Base-by-base conservation (phyloP, 2,113 vertebrate species). In the Zosterops pallidus region DNA sequence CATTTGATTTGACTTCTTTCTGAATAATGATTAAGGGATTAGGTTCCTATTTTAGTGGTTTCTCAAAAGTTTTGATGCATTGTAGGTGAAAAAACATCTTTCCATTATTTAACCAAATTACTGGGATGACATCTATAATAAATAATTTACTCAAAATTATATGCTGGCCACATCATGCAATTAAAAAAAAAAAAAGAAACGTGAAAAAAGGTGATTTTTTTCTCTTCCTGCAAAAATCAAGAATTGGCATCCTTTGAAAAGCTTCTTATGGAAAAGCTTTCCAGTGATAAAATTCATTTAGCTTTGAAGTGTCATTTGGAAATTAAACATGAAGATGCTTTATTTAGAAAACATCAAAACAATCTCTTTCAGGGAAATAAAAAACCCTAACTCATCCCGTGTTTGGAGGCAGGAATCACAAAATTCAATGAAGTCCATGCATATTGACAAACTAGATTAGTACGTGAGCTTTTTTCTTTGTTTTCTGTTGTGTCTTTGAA, bases 321-420 rank as follows among this genome's bases (percentile, higher is more conserved):
- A 95, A 95, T 96, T 94, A 94, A 93, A 93, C 75, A 70, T 80
- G 71, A 83, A 92, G 72, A 86, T 71, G 37, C 52, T 95, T 95
- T 94, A 84, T 94, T 96, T 96, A 89, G 95, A 92, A 94, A 94
- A 92, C 81, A 89, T 95, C 81, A 91, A 92, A 94, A 94, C 83
- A 82, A 60, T 86, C 55, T 88, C 59, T 91, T 89, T 74, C 21
- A 16, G n/a, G 49, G 9, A 0, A 4, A 42, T 56, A 33, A 82
- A 55, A 49, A 50, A 9, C 14, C 4, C 10, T 4, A 24, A 41
- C 7, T 8, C 4, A 4, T 95, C 29, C 52, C 67, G 42, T 67
- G 60, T 95, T 92, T 56, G 52, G 64, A 86, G 26, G 52, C 72
- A 86, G 67, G 86, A 89, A 90, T 94, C 56, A 65, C 42, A 83